Evolutionary conservation across 2,888 invertebrate genomes (phyloP), one percentile per base, ranked within the genome.

Genomic region (Seira ritae): DNA sequence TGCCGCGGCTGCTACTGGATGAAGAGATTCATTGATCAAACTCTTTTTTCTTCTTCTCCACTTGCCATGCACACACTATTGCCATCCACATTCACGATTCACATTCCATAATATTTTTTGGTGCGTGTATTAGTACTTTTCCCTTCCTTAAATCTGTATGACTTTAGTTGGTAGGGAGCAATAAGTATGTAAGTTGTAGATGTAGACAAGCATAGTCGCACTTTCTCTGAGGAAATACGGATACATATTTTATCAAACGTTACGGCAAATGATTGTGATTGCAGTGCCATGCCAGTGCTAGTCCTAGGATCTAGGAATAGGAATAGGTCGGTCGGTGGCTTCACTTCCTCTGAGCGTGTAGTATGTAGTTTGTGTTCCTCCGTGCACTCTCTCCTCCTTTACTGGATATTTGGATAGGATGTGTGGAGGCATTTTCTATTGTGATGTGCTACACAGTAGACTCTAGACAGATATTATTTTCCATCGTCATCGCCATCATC

Each of bases 1-100:
- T 31, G 31, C 31, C 8, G 31, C 31, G 2, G 31, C 31, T 31
- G 31, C 31, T 31, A 71, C 77, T 72, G 80, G 80, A 84, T 84
- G 72, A 75, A 80, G 70, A 75, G 84, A 84, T 84, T 84, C 84
- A 84, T 84, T 84, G 84, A 84, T 84, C 84, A 84, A 84, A 84
- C 80, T 65, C 79, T 68, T 68, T 74, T 17, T 66, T 2, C 31
- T 31, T 31, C 3, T 4, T 31, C 8, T 8, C 31, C 31, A 4
- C 3, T 8, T 31, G 31, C 31, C n/a, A n/a, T n/a, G n/a, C n/a
- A n/a, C n/a, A n/a, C n/a, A 42, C 62, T 62, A 62, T 20, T 62
- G 31, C 42, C 12, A n/a, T n/a, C n/a, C 31, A 31, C 31, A 31
- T 50, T 50, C n/a, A n/a, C n/a, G n/a, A n/a, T n/a, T n/a, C 50